These are phyloP conservation scores for Chironex yamaguchii DNA, from an alignment of 30 jellyfish, hydroid and myxozoan genomes.

Conservation along the genomic window DNA sequence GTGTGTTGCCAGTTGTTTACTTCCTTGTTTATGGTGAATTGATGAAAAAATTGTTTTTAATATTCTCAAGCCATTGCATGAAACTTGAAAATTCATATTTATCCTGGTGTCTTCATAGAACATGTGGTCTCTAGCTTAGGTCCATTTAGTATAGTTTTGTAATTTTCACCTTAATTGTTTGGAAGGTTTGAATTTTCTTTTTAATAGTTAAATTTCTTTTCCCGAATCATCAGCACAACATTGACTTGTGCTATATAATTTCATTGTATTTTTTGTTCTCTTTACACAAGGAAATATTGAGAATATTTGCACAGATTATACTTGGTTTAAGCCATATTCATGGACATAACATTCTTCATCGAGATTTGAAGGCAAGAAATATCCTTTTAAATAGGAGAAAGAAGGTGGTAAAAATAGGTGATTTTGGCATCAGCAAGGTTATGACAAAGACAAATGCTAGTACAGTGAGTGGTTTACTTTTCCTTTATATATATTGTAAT, in stretches of 20 bases:
- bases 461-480: slow-evolving; percentile 94
- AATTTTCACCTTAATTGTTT: neutral
- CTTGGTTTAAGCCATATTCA: slow-evolving; percentile 92
- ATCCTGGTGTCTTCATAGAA: too few species aligned
- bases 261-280: neutral
- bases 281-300: slow-evolving; percentile 79
- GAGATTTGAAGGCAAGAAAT: slow-evolving; percentile 91
- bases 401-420: slow-evolving; percentile 86
- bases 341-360: slow-evolving; percentile 79
- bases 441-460: slow-evolving; percentile 95
- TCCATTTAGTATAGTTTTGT: neutral
- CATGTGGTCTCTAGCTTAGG: too few species aligned
- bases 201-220: neutral
- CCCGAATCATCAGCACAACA: neutral
- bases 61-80: too few species aligned
- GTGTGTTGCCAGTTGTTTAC: too few species aligned
- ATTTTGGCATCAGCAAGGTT: slow-evolving; percentile 92
- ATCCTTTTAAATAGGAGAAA: slow-evolving; percentile 76
- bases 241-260: neutral
- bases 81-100: too few species aligned
- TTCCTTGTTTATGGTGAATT: too few species aligned
- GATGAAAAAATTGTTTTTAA: too few species aligned
- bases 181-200: neutral
- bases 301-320: slow-evolving; percentile 86
- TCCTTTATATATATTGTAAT: too few species aligned